These are phyloP conservation scores for Catocala sponsa DNA, from an alignment of 2,888 invertebrate species.

Conservation along the genomic window DNA sequence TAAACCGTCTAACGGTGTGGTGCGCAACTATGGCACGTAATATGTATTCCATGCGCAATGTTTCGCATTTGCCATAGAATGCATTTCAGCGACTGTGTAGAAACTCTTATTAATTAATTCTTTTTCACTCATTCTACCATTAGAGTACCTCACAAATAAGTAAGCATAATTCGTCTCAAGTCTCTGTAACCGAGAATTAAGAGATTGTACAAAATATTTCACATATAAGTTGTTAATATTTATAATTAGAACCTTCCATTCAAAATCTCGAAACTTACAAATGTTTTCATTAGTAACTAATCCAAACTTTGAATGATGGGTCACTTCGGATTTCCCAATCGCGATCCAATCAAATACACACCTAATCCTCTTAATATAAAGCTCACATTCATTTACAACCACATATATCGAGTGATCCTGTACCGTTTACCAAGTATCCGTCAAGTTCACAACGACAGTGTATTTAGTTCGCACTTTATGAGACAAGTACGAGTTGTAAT, in stretches of 20 bases:
- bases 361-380: background rate
- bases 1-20: no score
- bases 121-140: no score
- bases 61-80: no score
- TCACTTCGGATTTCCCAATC: background rate
- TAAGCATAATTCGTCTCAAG: no score
- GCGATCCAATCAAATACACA: background rate
- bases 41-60: no score
- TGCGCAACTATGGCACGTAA: no score
- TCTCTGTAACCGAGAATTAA: no score
- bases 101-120: no score
- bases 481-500: constrained; percentile 19
- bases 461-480: constrained; percentile 28
- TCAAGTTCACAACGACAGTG: constrained; percentile 23
- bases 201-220: no score
- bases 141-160: no score
- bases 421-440: constrained; percentile 18
- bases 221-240: no score
- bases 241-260: background rate
- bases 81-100: no score
- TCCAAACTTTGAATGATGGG: constrained; percentile 15
- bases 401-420: background rate
- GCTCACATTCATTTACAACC: background rate
- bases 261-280: constrained; percentile 1
- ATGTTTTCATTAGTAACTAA: constrained; percentile 18